A percentile compares a stretch with the other conserved stretches of the same genome.
Evolutionary conservation across 2,888 invertebrate genomes (phyloP).

Genomic region (Luperina nickerlii): DNA sequence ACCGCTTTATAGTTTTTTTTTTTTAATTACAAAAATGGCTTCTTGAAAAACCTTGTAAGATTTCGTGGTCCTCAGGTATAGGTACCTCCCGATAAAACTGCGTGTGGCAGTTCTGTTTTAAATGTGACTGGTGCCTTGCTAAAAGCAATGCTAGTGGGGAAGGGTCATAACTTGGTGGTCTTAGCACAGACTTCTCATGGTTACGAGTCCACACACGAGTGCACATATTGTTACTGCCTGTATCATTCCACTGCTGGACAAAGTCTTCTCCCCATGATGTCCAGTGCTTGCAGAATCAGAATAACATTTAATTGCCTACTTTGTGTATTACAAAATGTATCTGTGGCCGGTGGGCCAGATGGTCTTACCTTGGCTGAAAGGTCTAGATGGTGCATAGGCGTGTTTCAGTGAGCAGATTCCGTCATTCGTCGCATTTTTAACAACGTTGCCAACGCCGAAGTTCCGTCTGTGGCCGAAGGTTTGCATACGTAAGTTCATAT

Average conservation of each 20-base stretch:
- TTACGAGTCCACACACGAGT: neutral
- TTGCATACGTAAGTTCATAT: conserved; percentile 15
- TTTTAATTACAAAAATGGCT: neutral
- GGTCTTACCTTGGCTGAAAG: too few relatives aligned
- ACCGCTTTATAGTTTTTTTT: neutral
- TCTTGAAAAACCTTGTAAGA: neutral
- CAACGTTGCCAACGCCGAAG: neutral
- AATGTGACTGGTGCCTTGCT: neutral
- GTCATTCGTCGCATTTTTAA: neutral
- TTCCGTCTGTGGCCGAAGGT: conserved; percentile 11
- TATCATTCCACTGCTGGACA: neutral
- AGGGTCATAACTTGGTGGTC: neutral
- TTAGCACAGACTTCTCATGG: neutral
- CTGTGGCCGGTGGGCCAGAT: too few relatives aligned
- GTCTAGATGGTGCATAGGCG: too few relatives aligned
- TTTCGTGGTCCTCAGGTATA: neutral
- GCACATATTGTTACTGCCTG: neutral
- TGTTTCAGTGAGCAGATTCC: neutral
- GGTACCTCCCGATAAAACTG: neutral
- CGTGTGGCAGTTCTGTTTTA: neutral
- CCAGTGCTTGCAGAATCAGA: too few relatives aligned
- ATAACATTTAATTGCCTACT: too few relatives aligned
- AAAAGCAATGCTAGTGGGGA: neutral
- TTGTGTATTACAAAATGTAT: too few relatives aligned
- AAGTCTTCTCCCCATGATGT: neutral